Base-by-base conservation (phyloP, 2,888 invertebrate species). In the Pogonocherus hispidulus region DNA sequence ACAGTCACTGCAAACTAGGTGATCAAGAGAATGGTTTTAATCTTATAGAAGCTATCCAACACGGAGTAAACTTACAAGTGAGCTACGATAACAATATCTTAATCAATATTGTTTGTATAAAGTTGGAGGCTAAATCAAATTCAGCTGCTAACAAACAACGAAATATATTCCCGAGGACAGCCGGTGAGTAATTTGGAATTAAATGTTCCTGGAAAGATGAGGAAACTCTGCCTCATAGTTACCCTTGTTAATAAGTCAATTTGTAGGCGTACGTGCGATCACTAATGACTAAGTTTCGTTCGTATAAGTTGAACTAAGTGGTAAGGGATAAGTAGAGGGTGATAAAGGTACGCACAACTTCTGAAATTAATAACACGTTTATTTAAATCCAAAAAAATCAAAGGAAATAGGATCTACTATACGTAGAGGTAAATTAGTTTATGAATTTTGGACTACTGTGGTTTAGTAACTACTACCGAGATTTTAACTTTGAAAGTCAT, bases 161-260 rank as follows among this genome's bases (percentile, higher is more conserved):
- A 57, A 44, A 57, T 35, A 46, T 46, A 44, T 57, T 57, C 57
- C 44, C 44, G 22, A 14, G 22, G 44, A 46, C 59, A 47, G 27
- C 46, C n/a, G 46, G 59, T 27, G 59, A 47, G 27, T 47, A 47
- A 59, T 44, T 46, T 46, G 20, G 23, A 18, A 59, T 59, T 59
- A 59, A 59, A 59, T 59, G 59, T 59, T 59, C 44, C 47, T n/a
- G 35, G 46, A 35, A 41, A 41, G 19, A 59, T 18, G 47, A n/a
- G 46, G 47, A 27, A 47, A 59, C 14, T 41, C 27, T 23, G 22
- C 11, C 27, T 47, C 32, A 32, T 6, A 59, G 47, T 59, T 59
- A 44, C 27, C 23, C 47, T 59, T 23, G 59, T 59, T 59, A 47
- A 59, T 47, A 59, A 59, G 37, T 59, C 32, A 47, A 59, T 59